A percentile compares a stretch with the other conserved stretches of the same genome.
These are phyloP conservation scores for Listrodromus nycthemerus DNA, from an alignment of 2,888 invertebrate species.

Conservation along the genomic window DNA sequence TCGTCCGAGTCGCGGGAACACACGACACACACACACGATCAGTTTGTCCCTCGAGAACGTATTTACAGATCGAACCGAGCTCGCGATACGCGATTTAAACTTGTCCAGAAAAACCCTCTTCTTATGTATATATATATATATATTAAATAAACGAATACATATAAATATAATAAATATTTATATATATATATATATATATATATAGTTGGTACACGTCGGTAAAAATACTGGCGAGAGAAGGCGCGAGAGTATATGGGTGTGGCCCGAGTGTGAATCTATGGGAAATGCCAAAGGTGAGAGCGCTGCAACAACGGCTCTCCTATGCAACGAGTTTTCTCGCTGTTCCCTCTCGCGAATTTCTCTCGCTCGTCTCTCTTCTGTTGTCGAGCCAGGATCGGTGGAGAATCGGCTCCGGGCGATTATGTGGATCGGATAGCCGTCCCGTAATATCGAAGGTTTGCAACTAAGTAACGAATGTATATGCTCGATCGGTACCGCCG, in stretches of 20 bases:
- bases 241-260: constrained; percentile 74
- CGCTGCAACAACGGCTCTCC: constrained; percentile 29
- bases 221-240: constrained; percentile 47
- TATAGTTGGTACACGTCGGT: constrained; percentile 1
- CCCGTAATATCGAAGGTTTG: constrained; percentile 49
- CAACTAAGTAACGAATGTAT: constrained; percentile 51
- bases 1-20: constrained; percentile 24
- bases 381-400: constrained; percentile 25
- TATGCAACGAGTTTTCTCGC: constrained; percentile 50
- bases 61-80: not conserved
- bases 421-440: constrained; percentile 59
- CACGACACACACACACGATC: not conserved
- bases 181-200: not conserved
- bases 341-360: constrained; percentile 49
- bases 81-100: not conserved
- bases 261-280: constrained; percentile 76
- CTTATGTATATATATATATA: not conserved
- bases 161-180: not conserved
- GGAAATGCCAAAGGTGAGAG: constrained; percentile 80
- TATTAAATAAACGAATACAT: not conserved
- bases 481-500: not conserved
- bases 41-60: not conserved
- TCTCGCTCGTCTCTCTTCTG: constrained; percentile 42
- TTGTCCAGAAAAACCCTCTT: not conserved
- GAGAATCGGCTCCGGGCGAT: constrained; percentile 56